Base-by-base conservation (phyloP, 2,888 invertebrate species). In the Drosophila mayaguana region DNA sequence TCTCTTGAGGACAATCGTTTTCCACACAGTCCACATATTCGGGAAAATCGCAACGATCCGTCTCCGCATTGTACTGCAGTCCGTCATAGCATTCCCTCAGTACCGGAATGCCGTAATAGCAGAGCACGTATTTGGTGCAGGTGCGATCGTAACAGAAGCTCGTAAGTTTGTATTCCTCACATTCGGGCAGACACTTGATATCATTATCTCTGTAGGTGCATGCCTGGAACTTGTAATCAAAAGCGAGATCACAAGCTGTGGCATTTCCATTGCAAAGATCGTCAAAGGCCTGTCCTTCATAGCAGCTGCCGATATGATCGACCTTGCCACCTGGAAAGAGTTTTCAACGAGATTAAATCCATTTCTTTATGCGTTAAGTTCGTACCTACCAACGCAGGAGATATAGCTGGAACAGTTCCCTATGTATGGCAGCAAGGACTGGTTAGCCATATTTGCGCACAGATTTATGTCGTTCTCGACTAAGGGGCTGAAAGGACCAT, bases 41-140 rank as follows among this genome's bases (percentile, higher is more conserved):
- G 0, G 92, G 78, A 40, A 82, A 90, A 80, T 92, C 93, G 42
- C 92, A 92, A 40, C 92, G 92, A 81, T 89, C 89, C 16, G 92
- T 92, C 0, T 62, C 70, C 6, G 73, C 55, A 72, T 92, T 92
- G 53, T 90, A 92, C 48, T 92, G 92, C n/a, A 92, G 66, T 2
- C 88, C 83, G 57, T 92, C 92, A 4, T 72, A 32, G 51, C 92
- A 92, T 36, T 89, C 61, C 25, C 88, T 80, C 5, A 92, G 11
- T 0, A 92, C 81, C 0, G 91, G 88, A 1, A 57, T 61, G 0
- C 82, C 75, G 36, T 71, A 87, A 72, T 88, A 92, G 61, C 92
- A 92, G 25, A 92, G 70, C 1, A 90, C 83, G 63, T 90, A 92
- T 63, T 90, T 92, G 36, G 83, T 85, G 45, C 93, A 92, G 48